Percentiles rank a stretch among this genome's conserved stretches.
phyloP scores from a whole-genome alignment of 2,797 vertebrate species.

The Myotis myotis region DNA sequence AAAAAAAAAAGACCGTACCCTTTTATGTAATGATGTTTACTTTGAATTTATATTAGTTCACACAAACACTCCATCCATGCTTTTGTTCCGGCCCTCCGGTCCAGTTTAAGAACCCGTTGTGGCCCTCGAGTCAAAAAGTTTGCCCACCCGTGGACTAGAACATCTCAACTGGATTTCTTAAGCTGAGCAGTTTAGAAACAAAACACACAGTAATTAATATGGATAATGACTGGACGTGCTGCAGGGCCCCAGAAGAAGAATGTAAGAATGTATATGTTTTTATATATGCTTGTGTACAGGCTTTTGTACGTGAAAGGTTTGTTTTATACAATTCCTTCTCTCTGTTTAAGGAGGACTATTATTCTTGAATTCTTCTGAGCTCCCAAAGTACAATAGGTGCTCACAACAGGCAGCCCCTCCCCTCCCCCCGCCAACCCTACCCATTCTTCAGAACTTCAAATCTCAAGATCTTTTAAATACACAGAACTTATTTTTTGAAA shows the following conservation, averaged over 20 bases:
- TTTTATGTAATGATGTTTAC: no score
- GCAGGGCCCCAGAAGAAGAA: conserved; percentile 3
- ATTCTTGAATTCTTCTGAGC: not conserved
- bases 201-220: conserved; percentile 56
- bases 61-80: no score
- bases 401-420: not conserved
- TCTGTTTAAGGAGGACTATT: not conserved
- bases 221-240: conserved; percentile 33
- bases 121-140: no score
- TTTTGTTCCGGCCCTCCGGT: no score
- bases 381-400: not conserved
- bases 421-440: not conserved
- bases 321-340: not conserved
- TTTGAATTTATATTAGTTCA: no score
- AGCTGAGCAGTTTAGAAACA: conserved; percentile 35
- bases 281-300: not conserved
- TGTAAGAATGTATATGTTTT: conserved; percentile 6
- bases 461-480: conserved; percentile 52
- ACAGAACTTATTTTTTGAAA: conserved; percentile 59
- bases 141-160: no score
- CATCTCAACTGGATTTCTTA: not conserved
- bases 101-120: no score
- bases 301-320: not conserved
- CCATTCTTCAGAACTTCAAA: conserved; percentile 14
- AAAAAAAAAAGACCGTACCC: no score